phyloP scores from a whole-genome alignment of 2,888 invertebrate genomes.

The Tachina grossa region DNA sequence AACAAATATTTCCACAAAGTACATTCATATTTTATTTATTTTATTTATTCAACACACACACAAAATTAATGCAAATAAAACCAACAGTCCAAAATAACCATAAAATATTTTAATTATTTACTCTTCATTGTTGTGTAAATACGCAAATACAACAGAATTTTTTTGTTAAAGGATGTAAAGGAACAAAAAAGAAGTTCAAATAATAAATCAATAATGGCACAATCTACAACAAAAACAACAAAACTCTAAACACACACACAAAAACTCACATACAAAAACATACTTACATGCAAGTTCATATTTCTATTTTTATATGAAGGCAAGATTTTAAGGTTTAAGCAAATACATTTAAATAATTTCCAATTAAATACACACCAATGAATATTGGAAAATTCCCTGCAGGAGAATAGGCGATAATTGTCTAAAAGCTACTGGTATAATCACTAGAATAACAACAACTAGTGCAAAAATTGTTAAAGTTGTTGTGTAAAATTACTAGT shows the following conservation, averaged over 20 bases:
- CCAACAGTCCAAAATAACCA: constrained; percentile 18
- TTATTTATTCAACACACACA: constrained; percentile 6
- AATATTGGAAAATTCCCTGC: constrained; percentile 55
- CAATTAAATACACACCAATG: constrained; percentile 59
- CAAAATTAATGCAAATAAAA: background rate
- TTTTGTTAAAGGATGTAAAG: background rate
- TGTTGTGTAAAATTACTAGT: too few relatives aligned
- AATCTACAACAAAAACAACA: background rate
- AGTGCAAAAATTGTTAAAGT: too few relatives aligned
- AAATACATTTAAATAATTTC: constrained; percentile 57
- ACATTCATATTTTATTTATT: background rate
- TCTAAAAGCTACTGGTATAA: too few relatives aligned
- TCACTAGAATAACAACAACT: too few relatives aligned
- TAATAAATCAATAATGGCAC: constrained; percentile 33
- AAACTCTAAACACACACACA: background rate
- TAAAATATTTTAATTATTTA: constrained; percentile 59
- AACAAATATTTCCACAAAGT: background rate
- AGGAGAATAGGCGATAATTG: too few relatives aligned
- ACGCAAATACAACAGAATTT: constrained; percentile 5
- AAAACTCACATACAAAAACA: background rate
- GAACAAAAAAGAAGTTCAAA: constrained; percentile 4
- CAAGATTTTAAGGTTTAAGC: constrained; percentile 21
- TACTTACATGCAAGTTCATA: background rate
- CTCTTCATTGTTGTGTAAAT: constrained; percentile 32
- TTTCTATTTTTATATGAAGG: constrained; percentile 6